These are phyloP conservation scores for Parasteatoda tepidariorum DNA, from an alignment of 1,140 invertebrate genomes.

Conservation along the genomic window DNA sequence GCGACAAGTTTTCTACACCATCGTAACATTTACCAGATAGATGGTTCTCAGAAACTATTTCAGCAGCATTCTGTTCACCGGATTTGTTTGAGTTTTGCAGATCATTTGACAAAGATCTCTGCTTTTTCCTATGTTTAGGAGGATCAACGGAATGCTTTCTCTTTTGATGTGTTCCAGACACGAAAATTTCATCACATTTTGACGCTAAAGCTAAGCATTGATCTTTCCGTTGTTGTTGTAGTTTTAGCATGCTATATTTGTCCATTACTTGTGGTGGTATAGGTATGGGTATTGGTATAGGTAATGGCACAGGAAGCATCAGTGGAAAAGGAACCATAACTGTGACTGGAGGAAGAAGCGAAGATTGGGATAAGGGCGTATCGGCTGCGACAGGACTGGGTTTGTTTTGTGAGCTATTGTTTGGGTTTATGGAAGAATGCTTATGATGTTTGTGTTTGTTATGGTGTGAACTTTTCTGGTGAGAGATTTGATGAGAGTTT, in stretches of 20 bases:
- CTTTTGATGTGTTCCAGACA: neutral
- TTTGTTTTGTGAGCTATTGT: conserved; percentile 71
- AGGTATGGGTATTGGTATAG: conserved; percentile 54
- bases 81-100: neutral
- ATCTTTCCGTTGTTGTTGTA: neutral
- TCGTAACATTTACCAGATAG: neutral
- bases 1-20: conserved; percentile 11
- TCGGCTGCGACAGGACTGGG: neutral
- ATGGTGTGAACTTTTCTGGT: conserved; percentile 12
- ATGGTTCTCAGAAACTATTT: neutral
- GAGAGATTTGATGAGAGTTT: conserved; percentile 11
- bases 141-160: conserved; percentile 9
- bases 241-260: conserved; percentile 9
- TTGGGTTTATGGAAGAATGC: conserved; percentile 67
- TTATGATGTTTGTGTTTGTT: conserved; percentile 26
- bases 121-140: conserved; percentile 27
- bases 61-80: neutral
- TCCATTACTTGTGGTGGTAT: conserved; percentile 45
- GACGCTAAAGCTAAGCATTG: neutral
- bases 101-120: neutral
- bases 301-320: conserved; percentile 54
- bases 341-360: conserved; percentile 53
- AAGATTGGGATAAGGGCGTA: neutral
- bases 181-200: neutral
- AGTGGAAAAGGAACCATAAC: conserved; percentile 60